Percentiles rank a stretch among this genome's conserved stretches.
Evolutionary conservation across 92 coral and sea anemone species (phyloP).

Genomic region (Epizoanthus stellaris): DNA sequence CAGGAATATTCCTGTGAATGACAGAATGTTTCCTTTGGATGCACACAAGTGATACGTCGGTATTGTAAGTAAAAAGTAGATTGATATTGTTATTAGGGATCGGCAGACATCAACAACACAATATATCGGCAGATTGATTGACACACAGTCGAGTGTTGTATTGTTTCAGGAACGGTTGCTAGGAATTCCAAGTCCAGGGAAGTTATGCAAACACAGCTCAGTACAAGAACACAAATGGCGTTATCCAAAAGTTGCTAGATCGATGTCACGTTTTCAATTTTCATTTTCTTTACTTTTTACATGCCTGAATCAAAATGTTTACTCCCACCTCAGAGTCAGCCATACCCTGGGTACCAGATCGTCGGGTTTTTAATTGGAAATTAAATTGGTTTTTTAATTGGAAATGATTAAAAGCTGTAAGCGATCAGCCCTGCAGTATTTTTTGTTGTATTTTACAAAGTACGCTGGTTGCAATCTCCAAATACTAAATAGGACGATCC

Average conservation of each 20-base stretch:
- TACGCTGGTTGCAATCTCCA: no score
- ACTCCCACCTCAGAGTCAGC: no score
- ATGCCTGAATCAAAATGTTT: background rate
- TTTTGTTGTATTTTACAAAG: no score
- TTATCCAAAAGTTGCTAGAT: background rate
- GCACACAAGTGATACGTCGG: background rate
- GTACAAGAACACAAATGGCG: background rate
- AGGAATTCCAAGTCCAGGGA: background rate
- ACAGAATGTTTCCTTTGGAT: no score
- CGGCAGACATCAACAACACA: background rate
- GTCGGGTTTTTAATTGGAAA: no score
- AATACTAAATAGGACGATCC: no score
- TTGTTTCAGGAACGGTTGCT: conserved; percentile 25
- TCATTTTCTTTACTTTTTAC: background rate
- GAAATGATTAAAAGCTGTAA: no score
- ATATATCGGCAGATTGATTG: background rate
- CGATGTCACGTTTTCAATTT: background rate
- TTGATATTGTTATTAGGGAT: background rate
- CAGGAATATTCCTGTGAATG: no score
- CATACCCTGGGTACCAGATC: no score
- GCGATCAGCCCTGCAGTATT: no score
- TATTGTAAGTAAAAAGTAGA: background rate
- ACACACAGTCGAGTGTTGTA: background rate
- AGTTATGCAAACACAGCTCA: conserved; percentile 3
- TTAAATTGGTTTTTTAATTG: no score